Evolutionary conservation across 1,140 invertebrate genomes (phyloP).

Genomic region (Ceratina japonica): DNA sequence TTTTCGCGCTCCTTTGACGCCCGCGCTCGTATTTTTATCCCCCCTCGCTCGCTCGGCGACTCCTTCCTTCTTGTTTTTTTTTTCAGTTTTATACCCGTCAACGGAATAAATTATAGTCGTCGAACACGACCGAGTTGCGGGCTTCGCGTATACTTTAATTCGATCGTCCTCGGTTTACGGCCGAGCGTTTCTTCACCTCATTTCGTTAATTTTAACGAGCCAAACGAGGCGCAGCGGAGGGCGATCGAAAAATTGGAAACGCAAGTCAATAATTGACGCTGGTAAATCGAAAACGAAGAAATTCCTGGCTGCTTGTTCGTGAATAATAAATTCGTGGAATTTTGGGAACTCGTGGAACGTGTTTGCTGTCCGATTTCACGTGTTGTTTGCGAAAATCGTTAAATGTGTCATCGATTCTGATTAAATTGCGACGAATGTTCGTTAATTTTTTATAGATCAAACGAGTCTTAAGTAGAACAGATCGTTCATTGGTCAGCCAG

Average conservation of each 20-base stretch:
- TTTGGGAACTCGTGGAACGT: neutral
- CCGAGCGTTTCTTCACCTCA: neutral
- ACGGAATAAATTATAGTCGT: neutral
- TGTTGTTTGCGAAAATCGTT: neutral
- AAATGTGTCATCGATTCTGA: neutral
- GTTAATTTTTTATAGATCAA: neutral
- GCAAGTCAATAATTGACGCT: slow-evolving; percentile 3
- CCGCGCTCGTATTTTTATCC: neutral
- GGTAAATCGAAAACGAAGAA: slow-evolving; percentile 5
- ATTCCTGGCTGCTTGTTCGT: neutral
- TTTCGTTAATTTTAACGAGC: slow-evolving; percentile 6
- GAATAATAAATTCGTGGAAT: slow-evolving; percentile 13
- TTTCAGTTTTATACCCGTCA: neutral
- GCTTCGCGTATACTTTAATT: neutral
- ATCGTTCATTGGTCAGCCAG: neutral
- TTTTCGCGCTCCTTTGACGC: slow-evolving; percentile 27
- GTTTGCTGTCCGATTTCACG: neutral
- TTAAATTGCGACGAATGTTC: neutral
- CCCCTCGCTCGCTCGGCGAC: neutral
- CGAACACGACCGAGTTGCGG: neutral
- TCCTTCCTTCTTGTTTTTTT: neutral
- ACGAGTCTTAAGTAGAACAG: neutral
- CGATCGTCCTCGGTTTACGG: neutral
- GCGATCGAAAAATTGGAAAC: slow-evolving; percentile 1
- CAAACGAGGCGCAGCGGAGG: too few relatives aligned